Conservation (phyloP, 2,113 vertebrate species). For the Cavia porcellus region DNA sequence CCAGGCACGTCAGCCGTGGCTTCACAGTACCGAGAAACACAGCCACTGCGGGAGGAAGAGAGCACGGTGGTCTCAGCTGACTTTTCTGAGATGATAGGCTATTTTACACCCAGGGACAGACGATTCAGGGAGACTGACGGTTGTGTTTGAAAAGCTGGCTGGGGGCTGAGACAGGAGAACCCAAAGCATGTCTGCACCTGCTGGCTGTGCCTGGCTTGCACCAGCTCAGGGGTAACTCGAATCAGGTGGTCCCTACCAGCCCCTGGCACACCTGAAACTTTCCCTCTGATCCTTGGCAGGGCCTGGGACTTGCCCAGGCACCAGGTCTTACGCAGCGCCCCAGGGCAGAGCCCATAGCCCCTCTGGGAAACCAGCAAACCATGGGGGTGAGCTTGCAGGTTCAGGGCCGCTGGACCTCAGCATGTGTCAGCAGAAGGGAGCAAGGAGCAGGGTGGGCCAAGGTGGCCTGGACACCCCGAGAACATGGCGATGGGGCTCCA, state of each 20-base stretch:
- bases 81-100: background rate
- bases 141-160: background rate
- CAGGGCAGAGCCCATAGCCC: background rate
- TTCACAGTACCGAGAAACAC: conserved; percentile 88
- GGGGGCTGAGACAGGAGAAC: background rate
- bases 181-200: background rate
- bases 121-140: background rate
- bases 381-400: background rate
- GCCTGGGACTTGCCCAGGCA: background rate
- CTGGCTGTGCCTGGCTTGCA: background rate
- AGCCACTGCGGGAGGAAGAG: conserved; percentile 86
- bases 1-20: background rate
- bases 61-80: background rate
- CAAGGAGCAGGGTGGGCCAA: background rate
- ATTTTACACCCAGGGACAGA: background rate
- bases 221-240: background rate
- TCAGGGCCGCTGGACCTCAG: background rate
- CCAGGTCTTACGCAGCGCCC: background rate
- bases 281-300: background rate
- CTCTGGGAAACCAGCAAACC: background rate
- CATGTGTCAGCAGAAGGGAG: background rate
- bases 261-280: background rate
- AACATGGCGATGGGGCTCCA: background rate
- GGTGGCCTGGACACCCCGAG: background rate
- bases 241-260: background rate